Evolutionary conservation across 1,140 invertebrate genomes (phyloP).

Genomic region (Acyrthosiphon pisum): DNA sequence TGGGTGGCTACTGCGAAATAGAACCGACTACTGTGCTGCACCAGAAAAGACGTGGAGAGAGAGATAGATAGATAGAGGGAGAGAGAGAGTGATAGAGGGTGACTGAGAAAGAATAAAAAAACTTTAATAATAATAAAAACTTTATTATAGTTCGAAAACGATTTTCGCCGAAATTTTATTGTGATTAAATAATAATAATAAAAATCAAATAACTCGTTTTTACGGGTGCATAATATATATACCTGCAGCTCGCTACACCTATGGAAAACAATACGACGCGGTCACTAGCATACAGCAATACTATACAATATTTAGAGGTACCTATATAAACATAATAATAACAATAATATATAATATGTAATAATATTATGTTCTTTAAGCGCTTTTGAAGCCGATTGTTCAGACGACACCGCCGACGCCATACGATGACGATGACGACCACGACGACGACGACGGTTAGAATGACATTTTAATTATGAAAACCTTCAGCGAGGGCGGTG

Average conservation of each 20-base stretch:
- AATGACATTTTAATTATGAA: constrained; percentile 57
- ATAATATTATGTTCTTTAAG: not conserved
- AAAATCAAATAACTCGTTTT: not conserved
- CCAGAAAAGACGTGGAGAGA: too few species aligned
- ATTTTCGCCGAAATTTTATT: not conserved
- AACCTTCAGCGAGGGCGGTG: constrained; percentile 46
- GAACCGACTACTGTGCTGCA: not conserved
- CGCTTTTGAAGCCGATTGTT: not conserved
- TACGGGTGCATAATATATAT: not conserved
- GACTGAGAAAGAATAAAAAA: not conserved
- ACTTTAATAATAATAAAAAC: not conserved
- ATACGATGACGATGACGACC: not conserved
- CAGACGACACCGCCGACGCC: not conserved
- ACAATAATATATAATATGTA: not conserved
- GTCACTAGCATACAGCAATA: not conserved
- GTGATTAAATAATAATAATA: not conserved
- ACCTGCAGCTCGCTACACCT: not conserved
- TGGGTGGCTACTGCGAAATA: not conserved
- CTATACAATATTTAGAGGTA: not conserved
- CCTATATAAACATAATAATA: not conserved
- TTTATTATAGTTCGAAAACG: not conserved
- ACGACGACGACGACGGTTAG: constrained; percentile 8
- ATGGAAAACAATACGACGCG: not conserved
- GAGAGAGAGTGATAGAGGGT: not conserved
- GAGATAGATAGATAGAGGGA: too few species aligned